Percentiles rank a stretch among this genome's conserved stretches.
These are phyloP conservation scores for Falcaria lacertinaria DNA, from an alignment of 2,888 invertebrate genomes.

Conservation along the genomic window DNA sequence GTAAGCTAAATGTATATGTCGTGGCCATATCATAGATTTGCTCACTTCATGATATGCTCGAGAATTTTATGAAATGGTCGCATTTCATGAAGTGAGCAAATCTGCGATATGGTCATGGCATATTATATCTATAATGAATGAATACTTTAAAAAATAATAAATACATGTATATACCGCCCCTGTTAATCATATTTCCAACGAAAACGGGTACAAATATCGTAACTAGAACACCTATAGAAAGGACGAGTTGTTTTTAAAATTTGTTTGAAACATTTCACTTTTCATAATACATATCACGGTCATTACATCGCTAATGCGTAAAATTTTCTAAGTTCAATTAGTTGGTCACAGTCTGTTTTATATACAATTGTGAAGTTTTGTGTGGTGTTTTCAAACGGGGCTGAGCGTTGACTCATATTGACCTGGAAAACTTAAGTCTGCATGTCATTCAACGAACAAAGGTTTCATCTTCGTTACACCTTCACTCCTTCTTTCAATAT, in stretches of 20 bases:
- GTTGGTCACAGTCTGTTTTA: neutral
- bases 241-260: neutral
- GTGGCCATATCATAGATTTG: too few relatives aligned
- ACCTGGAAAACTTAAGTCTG: neutral
- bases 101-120: too few relatives aligned
- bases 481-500: neutral
- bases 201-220: neutral
- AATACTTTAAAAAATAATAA: too few relatives aligned
- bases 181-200: neutral
- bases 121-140: neutral
- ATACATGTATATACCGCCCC: too few relatives aligned
- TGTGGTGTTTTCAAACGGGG: too few relatives aligned
- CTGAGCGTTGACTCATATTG: neutral
- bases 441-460: neutral
- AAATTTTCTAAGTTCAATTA: neutral
- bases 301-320: neutral
- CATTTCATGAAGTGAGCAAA: too few relatives aligned
- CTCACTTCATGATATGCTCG: too few relatives aligned
- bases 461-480: neutral
- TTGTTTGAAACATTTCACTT: too few relatives aligned
- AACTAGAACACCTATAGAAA: neutral
- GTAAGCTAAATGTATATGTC: neutral
- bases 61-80: too few relatives aligned
- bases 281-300: too few relatives aligned
- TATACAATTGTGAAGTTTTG: neutral